Percentiles rank a stretch among this genome's conserved stretches.
These are phyloP conservation scores for Spea hammondii DNA, from an alignment of 2,797 vertebrate species.

Conservation along the genomic window DNA sequence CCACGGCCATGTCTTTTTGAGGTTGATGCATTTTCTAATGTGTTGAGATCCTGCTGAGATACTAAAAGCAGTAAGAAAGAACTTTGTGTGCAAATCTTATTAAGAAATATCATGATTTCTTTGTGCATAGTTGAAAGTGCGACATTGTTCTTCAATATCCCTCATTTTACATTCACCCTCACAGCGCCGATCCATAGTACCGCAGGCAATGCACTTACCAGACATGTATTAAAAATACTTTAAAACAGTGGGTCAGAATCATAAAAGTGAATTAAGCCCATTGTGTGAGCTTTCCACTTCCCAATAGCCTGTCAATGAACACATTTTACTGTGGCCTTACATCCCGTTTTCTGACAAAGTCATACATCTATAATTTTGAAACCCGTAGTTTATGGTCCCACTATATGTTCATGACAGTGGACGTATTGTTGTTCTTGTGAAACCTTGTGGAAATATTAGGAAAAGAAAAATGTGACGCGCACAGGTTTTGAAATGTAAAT, in stretches of 20 bases:
- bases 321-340: conserved; percentile 17
- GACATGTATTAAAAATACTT: conserved; percentile 46
- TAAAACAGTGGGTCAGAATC: conserved; percentile 49
- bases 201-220: conserved; percentile 50
- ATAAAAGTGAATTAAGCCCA: conserved; percentile 47
- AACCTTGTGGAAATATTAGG: conserved; percentile 20
- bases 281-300: conserved; percentile 31
- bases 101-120: conserved; percentile 47
- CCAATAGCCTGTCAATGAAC: conserved; percentile 28
- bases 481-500: conserved; percentile 9
- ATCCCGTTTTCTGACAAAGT: conserved; percentile 6
- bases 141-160: conserved; percentile 44
- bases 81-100: conserved; percentile 50
- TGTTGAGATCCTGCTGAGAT: conserved; percentile 24
- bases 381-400: not conserved
- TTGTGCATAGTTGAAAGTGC: conserved; percentile 49
- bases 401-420: conserved; percentile 1
- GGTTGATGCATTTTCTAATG: conserved; percentile 40
- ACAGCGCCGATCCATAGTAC: conserved; percentile 44
- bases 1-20: conserved; percentile 32
- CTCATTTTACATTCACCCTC: conserved; percentile 42
- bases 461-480: not conserved
- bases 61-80: conserved; percentile 33
- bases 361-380: conserved; percentile 12
- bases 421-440: conserved; percentile 18